Evolutionary conservation across 2,888 invertebrate genomes (phyloP), one percentile per base, ranked within the genome.

Genomic region (Tetragnatha montana): DNA sequence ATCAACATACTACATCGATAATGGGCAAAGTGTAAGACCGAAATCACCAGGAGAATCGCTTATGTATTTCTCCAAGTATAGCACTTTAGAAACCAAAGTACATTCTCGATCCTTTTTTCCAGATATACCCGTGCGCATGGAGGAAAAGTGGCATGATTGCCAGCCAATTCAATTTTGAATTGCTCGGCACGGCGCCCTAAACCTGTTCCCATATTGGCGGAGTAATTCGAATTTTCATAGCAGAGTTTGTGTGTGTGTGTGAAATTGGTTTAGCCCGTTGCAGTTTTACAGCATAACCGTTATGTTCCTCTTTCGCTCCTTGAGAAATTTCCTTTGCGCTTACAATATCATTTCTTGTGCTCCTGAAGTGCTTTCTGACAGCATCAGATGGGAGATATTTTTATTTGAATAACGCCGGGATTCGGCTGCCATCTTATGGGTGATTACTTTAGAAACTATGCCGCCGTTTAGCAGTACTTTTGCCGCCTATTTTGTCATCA

Each of bases 51-150:
- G 17, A 86, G 86, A 86, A 86, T 80, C 79, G 73, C 60, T 86
- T 71, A 73, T 86, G 80, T 68, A 80, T 86, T 86, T 79, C 51
- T 35, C 73, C 80, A 86, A 86, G 80, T 86, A 86, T 79, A 80
- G 80, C 86, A 86, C 86, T 86, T 86, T 80, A 80, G 80, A 79
- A 80, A 71, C 86, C 85, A 78, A 85, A 76, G 78, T 85, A 85
- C 78, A 70, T 85, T 85, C 85, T 70, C 71, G 78, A 71, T 85
- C 85, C 70, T 85, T 78, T 35, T 35, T 35, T 35, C 35, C 35
- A 85, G 85, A 85, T 85, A 71, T 78, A 78, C 51, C 49, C 78
- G 70, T 50, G 69, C 47, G 70, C 78, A 71, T 74, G 70, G 85
- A 22, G 78, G 85, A 22, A 68, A 70, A 85, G 85, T 78, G 85